Base-by-base conservation (phyloP, 2,888 invertebrate species). In the Arctia plantaginis region DNA sequence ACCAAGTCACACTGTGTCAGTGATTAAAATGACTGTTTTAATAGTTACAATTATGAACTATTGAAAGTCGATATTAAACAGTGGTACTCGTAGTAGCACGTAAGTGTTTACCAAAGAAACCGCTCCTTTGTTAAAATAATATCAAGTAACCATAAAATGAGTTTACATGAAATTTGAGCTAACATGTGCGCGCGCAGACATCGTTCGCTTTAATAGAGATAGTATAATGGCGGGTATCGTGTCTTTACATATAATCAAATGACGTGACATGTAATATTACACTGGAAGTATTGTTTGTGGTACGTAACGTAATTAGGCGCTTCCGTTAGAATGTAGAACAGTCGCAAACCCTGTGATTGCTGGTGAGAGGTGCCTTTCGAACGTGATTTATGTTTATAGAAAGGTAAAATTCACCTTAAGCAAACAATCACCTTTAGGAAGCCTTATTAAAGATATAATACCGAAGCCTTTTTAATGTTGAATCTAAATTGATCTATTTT, bases 231-330 rank as follows among this genome's bases (percentile, higher is more conserved):
- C 44, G 70, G 69, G 75, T 77, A 67, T 74, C 77, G 73, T 76
- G 79, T 66, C 77, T 77, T 83, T 77, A 81, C 79, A 81, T 82
- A 78, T 83, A 76, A 83, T 74, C 47, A 65, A 76, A 77, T 80
- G 73, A 78, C 44, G 71, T 82, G 71, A 79, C 76, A 75, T 69
- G 77, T 81, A 71, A 70, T 51, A 65, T 65, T 71, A 71, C 68
- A 30, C 30, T 73, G 73, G 51, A 69, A 69, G 72, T 76, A 78
- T 78, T 82, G 82, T 82, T 82, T 77, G 66, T 13, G 69, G 69
- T 70, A 72, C 76, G 78, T 82, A 74, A 77, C 75, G 75, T 73
- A 82, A 77, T 85, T 75, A 77, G 66, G 20, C 66, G 59, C 71
- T 84, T 84, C 81, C 82, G 72, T 75, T 69, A 73, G 72, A 73